These are phyloP conservation scores for Phenacoccus solenopsis DNA, from an alignment of 1,140 invertebrate genomes.

Conservation along the genomic window DNA sequence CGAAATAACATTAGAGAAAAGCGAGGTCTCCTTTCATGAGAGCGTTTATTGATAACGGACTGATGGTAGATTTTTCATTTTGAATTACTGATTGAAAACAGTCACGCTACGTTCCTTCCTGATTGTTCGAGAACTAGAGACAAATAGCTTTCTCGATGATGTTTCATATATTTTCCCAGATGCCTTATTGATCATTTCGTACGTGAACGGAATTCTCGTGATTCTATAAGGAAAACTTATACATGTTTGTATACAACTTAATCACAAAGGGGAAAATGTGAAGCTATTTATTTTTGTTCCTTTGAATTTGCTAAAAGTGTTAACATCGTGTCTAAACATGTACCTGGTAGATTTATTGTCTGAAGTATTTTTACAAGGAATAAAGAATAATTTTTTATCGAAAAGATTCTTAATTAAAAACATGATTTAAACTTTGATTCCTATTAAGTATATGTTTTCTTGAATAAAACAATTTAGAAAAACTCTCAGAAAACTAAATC, in stretches of 20 bases:
- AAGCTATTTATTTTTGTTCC: not conserved
- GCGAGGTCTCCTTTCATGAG: too few relatives aligned
- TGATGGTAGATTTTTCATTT: slow-evolving; percentile 2
- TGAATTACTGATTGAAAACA: slow-evolving; percentile 12
- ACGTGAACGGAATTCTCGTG: slow-evolving; percentile 5
- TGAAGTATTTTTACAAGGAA: too few relatives aligned
- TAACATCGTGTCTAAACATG: too few relatives aligned
- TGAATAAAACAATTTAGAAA: too few relatives aligned
- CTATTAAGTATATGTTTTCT: too few relatives aligned
- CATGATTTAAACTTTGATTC: too few relatives aligned
- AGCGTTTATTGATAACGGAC: not conserved
- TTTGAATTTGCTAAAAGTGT: not conserved
- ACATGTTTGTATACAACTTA: not conserved
- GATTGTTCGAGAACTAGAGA: slow-evolving; percentile 12
- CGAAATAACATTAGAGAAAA: too few relatives aligned
- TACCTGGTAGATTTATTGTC: too few relatives aligned
- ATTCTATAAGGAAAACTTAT: not conserved
- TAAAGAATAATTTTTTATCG: too few relatives aligned
- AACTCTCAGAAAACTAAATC: too few relatives aligned
- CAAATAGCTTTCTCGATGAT: slow-evolving; percentile 7
- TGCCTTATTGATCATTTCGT: slow-evolving; percentile 13
- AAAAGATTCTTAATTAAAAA: too few relatives aligned
- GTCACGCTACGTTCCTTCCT: slow-evolving; percentile 9
- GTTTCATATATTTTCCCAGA: slow-evolving; percentile 15
- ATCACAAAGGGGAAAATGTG: not conserved